Base-by-base conservation (phyloP, 2,797 vertebrate genomes). In the Sebastes glaucus region DNA sequence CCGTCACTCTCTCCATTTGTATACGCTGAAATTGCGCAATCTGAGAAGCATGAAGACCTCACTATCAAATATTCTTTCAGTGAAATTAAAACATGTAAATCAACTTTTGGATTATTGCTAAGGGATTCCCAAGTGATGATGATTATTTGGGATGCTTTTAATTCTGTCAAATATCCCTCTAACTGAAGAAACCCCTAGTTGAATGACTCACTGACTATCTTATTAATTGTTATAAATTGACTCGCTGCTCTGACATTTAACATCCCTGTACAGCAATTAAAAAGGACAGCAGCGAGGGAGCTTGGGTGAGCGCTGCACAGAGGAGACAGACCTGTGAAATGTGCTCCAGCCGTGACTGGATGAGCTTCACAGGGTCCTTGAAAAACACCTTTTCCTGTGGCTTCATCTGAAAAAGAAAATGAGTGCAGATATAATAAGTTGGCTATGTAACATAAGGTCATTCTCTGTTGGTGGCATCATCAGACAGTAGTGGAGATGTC, bases 311-410 rank as follows among this genome's bases (percentile, higher is more conserved):
- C 3, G 2, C 57, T 42, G 56, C 55, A 75, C 38, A 71, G 46
- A 38, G 38, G 22, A 46, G 71, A 87, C 90, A 60, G 69, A 98
- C 97, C 97, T 97, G 96, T 71, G 95, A 87, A 71, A 97, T 93
- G 65, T 96, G 95, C 73, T 94, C 94, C 88, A 97, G 89, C 68
- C 93, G 93, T 23, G 93, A 95, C 73, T 96, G 89, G 75, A 96
- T 88, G 71, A 95, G 95, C 78, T 97, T 96, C 69, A 94, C 61
- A 1, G 96, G 96, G 69, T 95, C 96, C 92, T 78, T 96, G 91
- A 98, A 98, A 93, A 96, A 98, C 78, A 95, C 94, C 72, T 96
- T 97, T 90, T 97, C 97, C 81, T 96, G 94, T 56, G 96, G 94
- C 84, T 97, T 97, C 93, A 98, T 96, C 97, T 98, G 70, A 79